These are phyloP conservation scores for Drosophila longiperda DNA, from an alignment of 2,888 invertebrate genomes.

Conservation along the genomic window DNA sequence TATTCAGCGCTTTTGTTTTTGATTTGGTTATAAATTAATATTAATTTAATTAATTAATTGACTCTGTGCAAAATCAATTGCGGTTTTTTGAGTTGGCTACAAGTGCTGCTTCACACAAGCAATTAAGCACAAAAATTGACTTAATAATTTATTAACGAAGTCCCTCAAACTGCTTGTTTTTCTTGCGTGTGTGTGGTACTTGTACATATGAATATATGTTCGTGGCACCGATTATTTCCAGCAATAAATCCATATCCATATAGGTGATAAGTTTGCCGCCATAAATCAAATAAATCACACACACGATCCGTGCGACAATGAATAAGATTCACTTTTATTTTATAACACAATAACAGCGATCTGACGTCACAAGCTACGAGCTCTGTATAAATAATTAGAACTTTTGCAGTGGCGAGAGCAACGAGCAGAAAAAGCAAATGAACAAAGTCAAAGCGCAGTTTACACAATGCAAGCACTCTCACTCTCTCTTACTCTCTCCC, in stretches of 20 bases:
- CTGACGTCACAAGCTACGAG: constrained; percentile 41
- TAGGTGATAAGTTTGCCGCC: neutral
- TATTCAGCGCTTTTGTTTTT: constrained; percentile 32
- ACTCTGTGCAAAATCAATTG: constrained; percentile 49
- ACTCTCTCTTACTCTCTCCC: neutral
- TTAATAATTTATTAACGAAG: constrained; percentile 46
- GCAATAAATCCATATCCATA: neutral
- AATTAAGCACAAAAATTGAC: constrained; percentile 37
- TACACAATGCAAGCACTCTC: constrained; percentile 9
- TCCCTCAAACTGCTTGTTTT: neutral
- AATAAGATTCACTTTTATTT: constrained; percentile 29
- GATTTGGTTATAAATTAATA: constrained; percentile 58
- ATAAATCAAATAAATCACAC: constrained; percentile 2
- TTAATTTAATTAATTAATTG: constrained; percentile 76
- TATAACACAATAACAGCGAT: neutral
- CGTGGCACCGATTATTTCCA: neutral
- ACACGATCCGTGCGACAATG: constrained; percentile 26
- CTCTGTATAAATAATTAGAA: constrained; percentile 43
- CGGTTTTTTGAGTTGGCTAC: neutral
- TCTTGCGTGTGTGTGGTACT: neutral
- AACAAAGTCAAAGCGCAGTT: constrained; percentile 23
- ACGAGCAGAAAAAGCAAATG: constrained; percentile 1
- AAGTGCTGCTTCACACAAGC: constrained; percentile 24
- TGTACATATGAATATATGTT: neutral
- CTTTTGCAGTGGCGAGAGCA: constrained; percentile 12